Evolutionary conservation across 2,888 invertebrate genomes (phyloP), one percentile per base, ranked within the genome.

Genomic region (Mimumesa dahlbomi): DNA sequence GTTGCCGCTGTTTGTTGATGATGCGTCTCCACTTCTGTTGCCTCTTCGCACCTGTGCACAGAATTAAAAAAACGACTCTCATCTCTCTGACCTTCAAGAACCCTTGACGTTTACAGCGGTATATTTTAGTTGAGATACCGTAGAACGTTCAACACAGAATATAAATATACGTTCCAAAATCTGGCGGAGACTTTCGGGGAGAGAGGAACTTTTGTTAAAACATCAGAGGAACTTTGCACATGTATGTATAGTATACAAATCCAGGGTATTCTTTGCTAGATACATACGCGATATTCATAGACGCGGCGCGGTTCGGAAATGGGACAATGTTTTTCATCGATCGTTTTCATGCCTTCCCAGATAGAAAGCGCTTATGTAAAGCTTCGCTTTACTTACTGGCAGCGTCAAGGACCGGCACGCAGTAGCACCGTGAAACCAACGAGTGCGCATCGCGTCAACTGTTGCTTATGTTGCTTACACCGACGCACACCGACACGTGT

Each of bases 11-110:
- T 83, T 81, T 86, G 86, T 78, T 84, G 87, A 82, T 87, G 86
- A 85, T 86, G 84, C 78, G 87, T 82, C 82, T 88, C 87, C 82
- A 87, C 84, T 84, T 88, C 88, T 80, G 87, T 85, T 71, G 85
- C 86, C 82, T 88, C 88, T 84, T 87, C 88, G 75, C 88, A 88
- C 88, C 88, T 88, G 75, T 11, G 13, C 9, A 48, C 7, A 34
- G 11, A 34, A 11, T 2, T 7, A 14, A 14, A 5, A 14, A 16
- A 40, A 40, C 11, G 16, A 16, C 11, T n/a, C 4, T 11, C 2
- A 0, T 9, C n/a, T 36, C n/a, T 11, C n/a, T 5, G 11, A 4
- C 36, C n/a, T 36, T 2, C 13, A 11, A 4, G 13, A n/a, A n/a
- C 29, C 29, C 9, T 29, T 29, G 29, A 29, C 2, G 29, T 29